These are phyloP conservation scores for Sphaeridia pumilis DNA, from an alignment of 2,888 invertebrate genomes.

Conservation along the genomic window DNA sequence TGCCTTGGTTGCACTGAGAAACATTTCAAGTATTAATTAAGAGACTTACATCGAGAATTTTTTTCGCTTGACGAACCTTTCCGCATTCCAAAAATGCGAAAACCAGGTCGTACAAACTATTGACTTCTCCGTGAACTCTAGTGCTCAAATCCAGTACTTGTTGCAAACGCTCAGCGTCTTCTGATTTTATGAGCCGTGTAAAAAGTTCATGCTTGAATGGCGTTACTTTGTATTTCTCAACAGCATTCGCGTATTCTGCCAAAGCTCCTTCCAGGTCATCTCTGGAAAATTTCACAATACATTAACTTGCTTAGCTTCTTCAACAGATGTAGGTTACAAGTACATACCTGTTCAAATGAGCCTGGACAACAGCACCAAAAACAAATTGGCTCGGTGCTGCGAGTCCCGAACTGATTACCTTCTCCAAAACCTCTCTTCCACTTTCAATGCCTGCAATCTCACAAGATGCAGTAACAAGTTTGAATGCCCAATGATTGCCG, in stretches of 20 bases:
- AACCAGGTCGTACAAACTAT: conserved; percentile 70
- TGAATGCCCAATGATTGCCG: too few species aligned
- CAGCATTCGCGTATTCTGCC: conserved; percentile 56
- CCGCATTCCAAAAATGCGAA: conserved; percentile 73
- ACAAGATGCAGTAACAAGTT: too few species aligned
- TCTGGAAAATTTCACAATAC: conserved; percentile 41
- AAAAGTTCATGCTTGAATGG: conserved; percentile 67
- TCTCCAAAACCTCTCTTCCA: too few species aligned
- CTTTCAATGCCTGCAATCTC: too few species aligned
- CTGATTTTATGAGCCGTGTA: conserved; percentile 46
- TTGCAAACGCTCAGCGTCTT: conserved; percentile 69
- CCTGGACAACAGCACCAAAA: too few species aligned
- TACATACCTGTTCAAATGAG: too few species aligned
- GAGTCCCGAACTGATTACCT: too few species aligned
- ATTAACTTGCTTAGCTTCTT: too few species aligned
- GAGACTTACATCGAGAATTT: conserved; percentile 55
- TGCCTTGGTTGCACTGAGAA: too few species aligned
- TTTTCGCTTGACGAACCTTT: conserved; percentile 62
- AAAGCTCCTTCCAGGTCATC: conserved; percentile 58
- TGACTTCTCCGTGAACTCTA: conserved; percentile 65
- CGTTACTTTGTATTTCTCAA: conserved; percentile 54
- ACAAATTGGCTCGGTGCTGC: too few species aligned
- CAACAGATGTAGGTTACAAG: too few species aligned
- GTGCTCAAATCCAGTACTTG: conserved; percentile 69
- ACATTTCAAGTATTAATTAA: neutral